Evolutionary conservation across 2,113 vertebrate genomes (phyloP).

Genomic region (Rhabdomys dilectus): DNA sequence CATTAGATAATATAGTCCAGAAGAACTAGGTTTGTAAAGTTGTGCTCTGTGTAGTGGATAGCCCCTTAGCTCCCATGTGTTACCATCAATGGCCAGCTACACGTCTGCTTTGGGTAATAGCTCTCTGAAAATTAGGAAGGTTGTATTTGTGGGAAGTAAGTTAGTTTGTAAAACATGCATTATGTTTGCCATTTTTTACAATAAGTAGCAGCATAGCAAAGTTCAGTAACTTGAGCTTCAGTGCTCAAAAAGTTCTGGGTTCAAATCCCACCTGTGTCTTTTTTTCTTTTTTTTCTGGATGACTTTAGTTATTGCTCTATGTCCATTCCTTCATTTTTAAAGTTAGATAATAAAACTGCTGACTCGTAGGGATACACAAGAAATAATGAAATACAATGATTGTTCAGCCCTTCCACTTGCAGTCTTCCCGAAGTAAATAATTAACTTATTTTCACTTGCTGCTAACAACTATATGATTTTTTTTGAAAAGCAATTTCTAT

Average conservation of each 20-base stretch:
- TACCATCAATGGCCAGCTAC: accelerated
- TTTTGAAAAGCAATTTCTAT: neutral
- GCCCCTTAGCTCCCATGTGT: neutral
- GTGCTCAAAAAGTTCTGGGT: neutral
- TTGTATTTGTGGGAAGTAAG: neutral
- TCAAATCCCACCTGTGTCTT: neutral
- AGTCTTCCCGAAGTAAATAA: neutral
- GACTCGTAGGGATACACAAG: neutral
- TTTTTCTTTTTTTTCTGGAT: neutral
- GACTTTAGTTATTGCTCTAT: neutral
- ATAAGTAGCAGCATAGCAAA: neutral
- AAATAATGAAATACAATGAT: neutral
- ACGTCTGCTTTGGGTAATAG: accelerated
- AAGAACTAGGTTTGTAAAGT: neutral
- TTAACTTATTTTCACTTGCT: neutral
- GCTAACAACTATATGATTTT: neutral
- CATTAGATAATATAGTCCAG: neutral
- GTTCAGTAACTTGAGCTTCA: neutral
- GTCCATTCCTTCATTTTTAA: neutral
- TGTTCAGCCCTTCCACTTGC: neutral
- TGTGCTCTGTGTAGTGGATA: accelerated
- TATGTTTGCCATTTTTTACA: neutral
- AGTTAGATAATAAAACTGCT: neutral
- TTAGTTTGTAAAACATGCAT: neutral
- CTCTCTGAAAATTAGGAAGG: neutral